phyloP scores from a whole-genome alignment of 2,113 vertebrate species.

The Atractosteus spatula region DNA sequence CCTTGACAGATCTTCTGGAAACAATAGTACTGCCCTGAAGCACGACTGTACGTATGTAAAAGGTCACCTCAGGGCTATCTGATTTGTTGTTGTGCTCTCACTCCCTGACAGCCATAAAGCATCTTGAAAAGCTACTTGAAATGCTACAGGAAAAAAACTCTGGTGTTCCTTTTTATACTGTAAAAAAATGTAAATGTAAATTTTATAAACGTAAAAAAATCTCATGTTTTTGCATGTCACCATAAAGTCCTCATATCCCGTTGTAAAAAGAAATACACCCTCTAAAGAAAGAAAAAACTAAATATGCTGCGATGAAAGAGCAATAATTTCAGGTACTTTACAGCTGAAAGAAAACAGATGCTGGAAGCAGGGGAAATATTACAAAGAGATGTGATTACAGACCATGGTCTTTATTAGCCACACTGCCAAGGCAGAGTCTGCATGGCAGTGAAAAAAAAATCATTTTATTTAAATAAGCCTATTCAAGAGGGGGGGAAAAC shows the following conservation, averaged over 20 bases:
- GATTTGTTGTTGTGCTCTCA: slow-evolving; percentile 1
- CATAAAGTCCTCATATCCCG: too few relatives aligned
- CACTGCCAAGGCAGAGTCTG: slow-evolving; percentile 37
- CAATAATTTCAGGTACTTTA: slow-evolving; percentile 25
- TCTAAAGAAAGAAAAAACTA: too few relatives aligned
- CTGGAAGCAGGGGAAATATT: slow-evolving; percentile 48
- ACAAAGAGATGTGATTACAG: slow-evolving; percentile 68
- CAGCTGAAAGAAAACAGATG: slow-evolving; percentile 43
- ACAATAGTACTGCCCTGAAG: neutral
- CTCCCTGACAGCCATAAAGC: neutral
- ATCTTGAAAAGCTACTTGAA: neutral
- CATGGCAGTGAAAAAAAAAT: slow-evolving; percentile 39
- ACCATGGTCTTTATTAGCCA: slow-evolving; percentile 56
- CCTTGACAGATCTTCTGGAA: neutral
- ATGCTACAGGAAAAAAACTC: neutral
- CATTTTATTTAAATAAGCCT: too few relatives aligned
- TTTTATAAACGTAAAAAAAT: too few relatives aligned
- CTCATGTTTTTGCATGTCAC: too few relatives aligned
- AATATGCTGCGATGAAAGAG: too few relatives aligned
- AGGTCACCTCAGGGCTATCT: neutral
- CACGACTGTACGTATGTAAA: neutral
- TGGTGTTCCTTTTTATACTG: too few relatives aligned
- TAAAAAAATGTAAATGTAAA: too few relatives aligned
- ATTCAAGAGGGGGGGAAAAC: too few relatives aligned
- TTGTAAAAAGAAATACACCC: too few relatives aligned